Base-by-base conservation (phyloP, 2,797 vertebrate species). In the Propithecus deckenii region DNA sequence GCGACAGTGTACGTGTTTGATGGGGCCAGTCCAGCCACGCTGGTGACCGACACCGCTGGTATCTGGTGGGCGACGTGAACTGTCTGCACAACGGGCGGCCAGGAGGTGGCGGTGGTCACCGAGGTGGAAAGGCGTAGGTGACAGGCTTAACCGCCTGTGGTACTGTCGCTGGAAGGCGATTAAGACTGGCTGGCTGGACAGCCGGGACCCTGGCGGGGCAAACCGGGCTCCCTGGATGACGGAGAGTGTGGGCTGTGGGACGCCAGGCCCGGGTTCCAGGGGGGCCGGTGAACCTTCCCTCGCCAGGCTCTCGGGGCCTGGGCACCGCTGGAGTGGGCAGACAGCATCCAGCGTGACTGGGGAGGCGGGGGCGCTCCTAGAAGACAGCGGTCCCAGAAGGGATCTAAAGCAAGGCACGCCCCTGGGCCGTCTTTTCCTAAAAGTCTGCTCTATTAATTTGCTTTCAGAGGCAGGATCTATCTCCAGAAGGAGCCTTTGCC, bases 401-500 rank as follows among this genome's bases (percentile, higher is more conserved):
- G 99, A 99, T 98, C 99, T 99, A 98, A 99, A 99, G 98, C 99
- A 99, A 97, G 99, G 99, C 97, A 99, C 99, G 46, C 99, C 99
- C 95, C 99, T 98, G 59, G 99, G 99, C 98, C 99, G 98, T 92
- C 99, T 99, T 99, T 99, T 99, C 98, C 99, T 99, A 98, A 99
- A 99, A 89, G 99, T 99, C 98, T 99, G 99, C 97, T 99, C 99
- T 95, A 99, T 99, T 97, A 99, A 99, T 98, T 99, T 99, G 98
- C 99, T 99, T 98, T 99, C 99, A 30, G 99, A 99, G 63, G 99
- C 98, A 7, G 99, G 99, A 98, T 99, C 99, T 98, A 99, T 99
- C 99, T 99, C 99, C 99, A 99, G 98, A 99, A 99, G 18, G 99
- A 99, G 97, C 99, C 99, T 98, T 99, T 99, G 79, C 99, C 99